Conservation (phyloP, 1,140 invertebrate genomes). For the Leucophenga varia region DNA sequence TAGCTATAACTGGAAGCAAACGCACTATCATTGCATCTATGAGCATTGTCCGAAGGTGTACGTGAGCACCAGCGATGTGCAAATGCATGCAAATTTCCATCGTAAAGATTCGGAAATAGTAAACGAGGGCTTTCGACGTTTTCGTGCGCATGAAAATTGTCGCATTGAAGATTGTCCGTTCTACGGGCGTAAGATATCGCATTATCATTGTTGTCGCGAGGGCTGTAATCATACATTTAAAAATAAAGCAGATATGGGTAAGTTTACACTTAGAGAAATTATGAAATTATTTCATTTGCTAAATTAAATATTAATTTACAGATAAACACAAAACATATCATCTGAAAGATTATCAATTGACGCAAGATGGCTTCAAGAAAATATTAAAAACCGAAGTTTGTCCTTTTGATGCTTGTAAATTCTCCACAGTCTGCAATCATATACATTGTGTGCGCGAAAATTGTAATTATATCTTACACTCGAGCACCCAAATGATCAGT, state of each 20-base stretch:
- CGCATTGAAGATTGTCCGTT: slow-evolving; percentile 77
- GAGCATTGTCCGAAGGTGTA: slow-evolving; percentile 96
- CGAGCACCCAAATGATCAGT: slow-evolving; percentile 94
- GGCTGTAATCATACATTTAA: slow-evolving; percentile 96
- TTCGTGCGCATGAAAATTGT: slow-evolving; percentile 52
- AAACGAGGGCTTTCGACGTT: slow-evolving; percentile 75
- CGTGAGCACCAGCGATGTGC: slow-evolving; percentile 97
- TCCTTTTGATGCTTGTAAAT: slow-evolving; percentile 83
- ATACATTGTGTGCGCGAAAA: slow-evolving; percentile 96
- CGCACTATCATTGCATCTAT: slow-evolving; percentile 97
- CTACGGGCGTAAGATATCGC: slow-evolving; percentile 93
- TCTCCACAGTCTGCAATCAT: slow-evolving; percentile 94
- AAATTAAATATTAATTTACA: slow-evolving; percentile 51
- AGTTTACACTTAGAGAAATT: slow-evolving; percentile 42
- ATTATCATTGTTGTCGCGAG: slow-evolving; percentile 91
- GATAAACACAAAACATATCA: slow-evolving; percentile 99
- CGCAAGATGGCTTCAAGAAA: slow-evolving; percentile 96
- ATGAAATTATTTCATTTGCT: not conserved
- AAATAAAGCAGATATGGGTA: slow-evolving; percentile 99
- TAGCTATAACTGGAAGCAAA: slow-evolving; percentile 94
- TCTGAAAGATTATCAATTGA: slow-evolving; percentile 94
- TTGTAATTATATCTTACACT: slow-evolving; percentile 94
- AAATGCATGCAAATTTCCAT: slow-evolving; percentile 99
- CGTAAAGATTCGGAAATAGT: slow-evolving; percentile 96
- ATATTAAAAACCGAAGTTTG: slow-evolving; percentile 97